Base-by-base conservation (phyloP, 2,888 invertebrate species). In the Lampropteryx suffumata region DNA sequence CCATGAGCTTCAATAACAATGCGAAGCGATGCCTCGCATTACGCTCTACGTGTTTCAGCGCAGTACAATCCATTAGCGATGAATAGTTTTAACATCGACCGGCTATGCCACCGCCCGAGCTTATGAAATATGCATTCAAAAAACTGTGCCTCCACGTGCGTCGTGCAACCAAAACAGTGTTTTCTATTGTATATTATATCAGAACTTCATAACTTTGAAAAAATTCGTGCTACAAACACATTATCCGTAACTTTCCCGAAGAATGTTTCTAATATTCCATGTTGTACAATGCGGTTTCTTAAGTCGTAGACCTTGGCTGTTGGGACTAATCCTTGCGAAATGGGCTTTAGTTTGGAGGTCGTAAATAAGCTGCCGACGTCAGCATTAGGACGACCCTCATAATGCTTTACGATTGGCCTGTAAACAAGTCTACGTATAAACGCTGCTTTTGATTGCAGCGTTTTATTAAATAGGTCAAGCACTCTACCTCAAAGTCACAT, bases 311-410 rank as follows among this genome's bases (percentile, higher is more conserved):
- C 62, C 62, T 57, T 30, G 64, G 58, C 62, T 60, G 53, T 50
- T 49, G 60, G 57, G 58, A 61, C 58, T 71, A 70, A 69, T 72
- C 67, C 64, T 68, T 64, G 68, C 66, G 62, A 59, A 61, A 66
- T 64, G 61, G 68, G 63, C 58, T 65, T 68, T 66, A 67, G 65
- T 69, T 69, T 69, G 66, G 67, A 63, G 70, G 65, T 72, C 76
- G 75, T 78, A 80, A 82, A 77, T 71, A 76, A 71, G 57, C 65
- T 60, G 64, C 54, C 58, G 64, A 57, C 65, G 69, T 68, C 70
- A 71, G 64, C 65, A 59, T 56, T 58, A 60, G 63, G 53, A 52
- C 59, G 64, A 66, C 57, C 69, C 66, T 72, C 64, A 64, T 54
- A 60, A 53, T 55, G 67, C 60, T 44, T 77, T 76, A 73, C 65